A percentile compares a stretch with the other conserved stretches of the same genome.
Evolutionary conservation across 1,140 invertebrate species (phyloP).

Genomic region (Cephus cinctus): DNA sequence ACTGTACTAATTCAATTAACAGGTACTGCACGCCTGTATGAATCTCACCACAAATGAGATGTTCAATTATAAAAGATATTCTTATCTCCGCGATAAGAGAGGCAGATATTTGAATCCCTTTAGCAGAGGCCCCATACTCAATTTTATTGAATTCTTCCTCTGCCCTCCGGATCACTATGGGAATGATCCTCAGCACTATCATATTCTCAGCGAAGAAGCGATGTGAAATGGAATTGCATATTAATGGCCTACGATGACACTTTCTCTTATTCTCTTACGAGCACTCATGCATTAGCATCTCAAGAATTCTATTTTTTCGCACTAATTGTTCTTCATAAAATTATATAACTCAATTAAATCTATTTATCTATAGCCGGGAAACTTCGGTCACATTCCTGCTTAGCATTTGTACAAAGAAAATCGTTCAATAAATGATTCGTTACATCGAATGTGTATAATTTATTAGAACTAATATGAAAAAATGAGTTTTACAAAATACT

Average conservation of each 20-base stretch:
- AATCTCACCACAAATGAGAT: constrained; percentile 93
- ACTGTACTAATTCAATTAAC: constrained; percentile 12
- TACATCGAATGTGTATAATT: no score
- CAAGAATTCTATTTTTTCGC: no score
- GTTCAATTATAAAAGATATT: constrained; percentile 89
- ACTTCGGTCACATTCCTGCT: no score
- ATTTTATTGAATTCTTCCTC: constrained; percentile 87
- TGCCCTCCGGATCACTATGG: constrained; percentile 74
- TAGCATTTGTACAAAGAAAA: no score
- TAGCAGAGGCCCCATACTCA: constrained; percentile 79
- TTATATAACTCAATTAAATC: no score
- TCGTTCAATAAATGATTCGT: no score
- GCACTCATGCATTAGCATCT: no score
- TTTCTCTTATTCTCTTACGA: no score
- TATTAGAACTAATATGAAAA: constrained; percentile 11
- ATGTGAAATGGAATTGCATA: no score
- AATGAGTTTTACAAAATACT: constrained; percentile 15
- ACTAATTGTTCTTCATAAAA: no score
- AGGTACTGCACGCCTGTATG: constrained; percentile 85
- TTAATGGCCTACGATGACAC: no score
- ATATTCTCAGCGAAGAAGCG: constrained; percentile 65
- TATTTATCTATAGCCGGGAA: no score
- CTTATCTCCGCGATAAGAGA: constrained; percentile 81
- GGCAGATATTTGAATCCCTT: constrained; percentile 89
- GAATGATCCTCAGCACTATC: constrained; percentile 64